Conservation (phyloP, 2,888 invertebrate genomes). For the Orgyia antiqua region DNA sequence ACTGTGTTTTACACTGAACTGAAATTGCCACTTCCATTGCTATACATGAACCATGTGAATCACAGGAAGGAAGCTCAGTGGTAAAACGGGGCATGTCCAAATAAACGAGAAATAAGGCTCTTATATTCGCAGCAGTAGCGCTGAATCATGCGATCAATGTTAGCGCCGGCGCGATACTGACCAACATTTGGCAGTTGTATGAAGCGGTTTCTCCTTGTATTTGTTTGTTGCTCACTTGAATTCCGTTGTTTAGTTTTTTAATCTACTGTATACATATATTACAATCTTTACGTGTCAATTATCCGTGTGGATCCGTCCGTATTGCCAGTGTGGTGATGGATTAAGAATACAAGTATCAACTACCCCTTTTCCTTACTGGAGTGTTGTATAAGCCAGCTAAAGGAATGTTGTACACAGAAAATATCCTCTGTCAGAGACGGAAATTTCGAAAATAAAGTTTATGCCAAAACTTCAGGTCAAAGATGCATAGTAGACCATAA, state of each 20-base stretch:
- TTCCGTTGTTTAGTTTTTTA: conserved; percentile 19
- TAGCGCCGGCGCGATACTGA: conserved; percentile 63
- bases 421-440: too few species aligned
- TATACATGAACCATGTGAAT: conserved; percentile 54
- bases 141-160: conserved; percentile 61
- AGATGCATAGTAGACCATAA: too few species aligned
- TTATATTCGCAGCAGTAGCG: conserved; percentile 35
- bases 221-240: conserved; percentile 19
- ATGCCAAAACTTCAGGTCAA: too few species aligned
- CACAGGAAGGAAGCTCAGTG: conserved; percentile 63
- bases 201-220: conserved; percentile 16
- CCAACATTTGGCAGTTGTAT: conserved; percentile 44
- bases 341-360: too few species aligned
- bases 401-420: too few species aligned
- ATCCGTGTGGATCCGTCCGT: too few species aligned
- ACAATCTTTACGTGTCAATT: too few species aligned
- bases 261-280: too few species aligned
- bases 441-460: too few species aligned
- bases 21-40: conserved; percentile 46
- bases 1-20: conserved; percentile 47
- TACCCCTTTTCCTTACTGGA: too few species aligned
- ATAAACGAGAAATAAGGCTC: conserved; percentile 45
- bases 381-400: too few species aligned
- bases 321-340: too few species aligned
- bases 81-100: conserved; percentile 65